These are phyloP conservation scores for Tetropium fuscum DNA, from an alignment of 2,888 invertebrate species.

Conservation along the genomic window DNA sequence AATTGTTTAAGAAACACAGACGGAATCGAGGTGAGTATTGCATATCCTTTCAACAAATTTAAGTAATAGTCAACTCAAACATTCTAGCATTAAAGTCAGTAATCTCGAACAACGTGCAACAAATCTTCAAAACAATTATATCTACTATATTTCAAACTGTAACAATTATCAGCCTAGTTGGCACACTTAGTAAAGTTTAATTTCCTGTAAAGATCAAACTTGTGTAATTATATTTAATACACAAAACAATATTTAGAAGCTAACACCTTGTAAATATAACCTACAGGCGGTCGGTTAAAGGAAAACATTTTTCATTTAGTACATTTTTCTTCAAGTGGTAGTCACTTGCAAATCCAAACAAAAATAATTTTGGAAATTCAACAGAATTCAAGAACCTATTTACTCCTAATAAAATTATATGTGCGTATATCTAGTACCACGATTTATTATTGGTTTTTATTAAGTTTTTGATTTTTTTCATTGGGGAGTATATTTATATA, in stretches of 20 bases:
- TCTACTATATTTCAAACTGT: slow-evolving; percentile 13
- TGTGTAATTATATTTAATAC: too few relatives aligned
- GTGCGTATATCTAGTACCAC: too few relatives aligned
- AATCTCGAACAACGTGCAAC: slow-evolving; percentile 28
- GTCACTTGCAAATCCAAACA: too few relatives aligned
- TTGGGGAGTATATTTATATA: too few relatives aligned
- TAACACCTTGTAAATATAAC: too few relatives aligned
- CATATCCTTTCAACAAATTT: slow-evolving; percentile 28
- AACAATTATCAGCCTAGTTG: slow-evolving; percentile 28
- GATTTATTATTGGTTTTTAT: too few relatives aligned
- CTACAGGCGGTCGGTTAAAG: neutral
- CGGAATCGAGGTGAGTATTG: slow-evolving; percentile 40
- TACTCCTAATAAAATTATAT: too few relatives aligned
- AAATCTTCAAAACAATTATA: slow-evolving; percentile 15
- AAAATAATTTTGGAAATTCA: too few relatives aligned
- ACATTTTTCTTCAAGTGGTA: too few relatives aligned
- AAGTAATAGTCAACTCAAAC: slow-evolving; percentile 37
- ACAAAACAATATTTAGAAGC: slow-evolving; percentile 5
- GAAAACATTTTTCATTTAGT: neutral
- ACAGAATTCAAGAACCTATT: too few relatives aligned
- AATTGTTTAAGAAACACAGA: slow-evolving; percentile 12
- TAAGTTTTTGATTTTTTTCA: too few relatives aligned
- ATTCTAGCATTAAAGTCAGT: slow-evolving; percentile 15
- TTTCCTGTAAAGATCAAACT: neutral
- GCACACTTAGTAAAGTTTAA: slow-evolving; percentile 25